Percentiles rank a stretch among this genome's conserved stretches.
Evolutionary conservation across 2,888 invertebrate species (phyloP).

Genomic region (Rhagium mordax): DNA sequence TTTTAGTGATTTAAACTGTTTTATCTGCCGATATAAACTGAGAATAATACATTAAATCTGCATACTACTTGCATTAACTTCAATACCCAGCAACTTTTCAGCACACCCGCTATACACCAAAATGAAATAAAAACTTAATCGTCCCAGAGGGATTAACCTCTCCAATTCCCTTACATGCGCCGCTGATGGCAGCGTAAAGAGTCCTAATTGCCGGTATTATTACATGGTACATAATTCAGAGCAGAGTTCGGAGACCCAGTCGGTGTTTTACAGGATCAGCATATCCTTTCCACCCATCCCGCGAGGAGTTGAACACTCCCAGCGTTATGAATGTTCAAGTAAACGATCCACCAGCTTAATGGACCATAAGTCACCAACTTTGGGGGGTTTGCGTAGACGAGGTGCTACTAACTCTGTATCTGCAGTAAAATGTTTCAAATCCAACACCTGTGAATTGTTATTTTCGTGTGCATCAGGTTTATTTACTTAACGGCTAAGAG

Average conservation of each 20-base stretch:
- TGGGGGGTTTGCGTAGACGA: slow-evolving; percentile 18
- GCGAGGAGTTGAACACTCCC: slow-evolving; percentile 30
- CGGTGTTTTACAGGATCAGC: slow-evolving; percentile 41
- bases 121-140: slow-evolving; percentile 16
- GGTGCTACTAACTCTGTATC: slow-evolving; percentile 12
- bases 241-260: slow-evolving; percentile 11
- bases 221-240: slow-evolving; percentile 37
- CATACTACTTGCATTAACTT: background rate
- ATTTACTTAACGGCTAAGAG: slow-evolving; percentile 11
- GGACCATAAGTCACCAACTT: slow-evolving; percentile 44
- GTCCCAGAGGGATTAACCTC: slow-evolving; percentile 12
- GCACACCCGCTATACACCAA: background rate
- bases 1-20: no score
- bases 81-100: background rate
- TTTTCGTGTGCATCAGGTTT: slow-evolving; percentile 30
- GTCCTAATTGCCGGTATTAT: slow-evolving; percentile 39
- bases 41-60: background rate
- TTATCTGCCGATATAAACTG: no score
- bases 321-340: slow-evolving; percentile 42
- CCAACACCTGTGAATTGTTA: slow-evolving; percentile 43
- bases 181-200: slow-evolving; percentile 4
- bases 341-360: slow-evolving; percentile 45
- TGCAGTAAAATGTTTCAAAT: slow-evolving; percentile 14
- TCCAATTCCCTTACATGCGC: slow-evolving; percentile 9
- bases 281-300: slow-evolving; percentile 34